Evolutionary conservation across 2,797 vertebrate genomes (phyloP), one percentile per base, ranked within the genome.

Genomic region (Fistularia commersonii): DNA sequence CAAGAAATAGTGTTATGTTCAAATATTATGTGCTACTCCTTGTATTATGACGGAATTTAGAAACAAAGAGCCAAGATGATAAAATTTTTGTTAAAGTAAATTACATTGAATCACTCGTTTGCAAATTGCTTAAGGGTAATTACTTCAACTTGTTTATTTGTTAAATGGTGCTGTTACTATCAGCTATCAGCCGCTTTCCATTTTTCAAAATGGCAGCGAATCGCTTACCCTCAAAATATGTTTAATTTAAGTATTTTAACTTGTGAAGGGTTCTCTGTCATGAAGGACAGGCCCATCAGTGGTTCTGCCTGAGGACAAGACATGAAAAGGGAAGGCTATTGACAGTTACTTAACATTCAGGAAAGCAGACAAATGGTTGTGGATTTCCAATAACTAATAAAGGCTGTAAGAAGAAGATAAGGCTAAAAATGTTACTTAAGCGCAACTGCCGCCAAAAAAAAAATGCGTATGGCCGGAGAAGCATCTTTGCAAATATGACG

Each of bases 391-490:
- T 76, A 74, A 80, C 77, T 72, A 77, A 77, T 57, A 61, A 72
- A 76, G 71, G 59, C 81, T 83, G 81, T 71, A 70, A 74, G 51
- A 57, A 48, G 31, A 33, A 71, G 83, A 87, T 88, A 85, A 82
- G 74, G 42, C 39, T 47, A 49, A 57, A 77, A 83, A 79, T 67
- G 31, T 10, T 9, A 23, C 10, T 40, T 40, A 44, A 32, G 32
- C 4, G 7, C 8, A 53, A 52, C 14, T 6, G 35, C 10, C n/a
- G 15, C 6, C 4, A 12, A 64, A 43, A 63, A 62, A 67, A 57
- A 57, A 57, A 58, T 67, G 48, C 45, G 55, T 54, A 62, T 54
- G 65, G 50, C 79, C 57, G 61, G 54, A 65, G 32, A 12, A n/a
- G 31, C 44, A n/a, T 46, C 32, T 33, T 46, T 7, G 31, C 79